A percentile compares a stretch with the other conserved stretches of the same genome.
Conservation (phyloP, 2,888 invertebrate genomes). For the Rotaria sp. region DNA sequence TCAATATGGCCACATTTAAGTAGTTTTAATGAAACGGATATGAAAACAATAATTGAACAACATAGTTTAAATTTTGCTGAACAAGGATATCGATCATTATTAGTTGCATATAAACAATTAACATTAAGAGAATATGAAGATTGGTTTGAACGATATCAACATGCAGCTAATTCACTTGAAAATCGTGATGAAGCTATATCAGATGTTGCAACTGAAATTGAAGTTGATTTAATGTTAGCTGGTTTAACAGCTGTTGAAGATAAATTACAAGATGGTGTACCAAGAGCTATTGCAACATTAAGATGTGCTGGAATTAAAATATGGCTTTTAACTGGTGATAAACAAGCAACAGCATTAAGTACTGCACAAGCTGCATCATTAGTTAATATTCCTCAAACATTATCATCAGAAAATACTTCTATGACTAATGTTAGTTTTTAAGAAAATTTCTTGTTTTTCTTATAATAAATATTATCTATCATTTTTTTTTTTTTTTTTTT, state of each 20-base stretch:
- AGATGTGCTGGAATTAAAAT: constrained; percentile 90
- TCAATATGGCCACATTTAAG: background rate
- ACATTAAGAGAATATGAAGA: background rate
- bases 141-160: background rate
- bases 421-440: background rate
- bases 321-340: constrained; percentile 98
- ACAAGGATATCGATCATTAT: background rate
- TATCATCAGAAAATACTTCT: background rate
- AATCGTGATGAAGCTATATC: constrained; percentile 81
- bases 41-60: background rate
- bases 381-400: background rate
- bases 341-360: constrained; percentile 53
- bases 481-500: no score
- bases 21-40: background rate
- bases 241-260: constrained; percentile 98
- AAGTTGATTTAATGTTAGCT: constrained; percentile 75
- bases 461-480: no score
- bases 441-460: no score
- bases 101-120: background rate
- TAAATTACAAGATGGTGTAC: constrained; percentile 93
- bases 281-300: constrained; percentile 84
- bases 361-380: background rate
- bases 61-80: background rate
- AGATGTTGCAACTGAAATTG: constrained; percentile 91
- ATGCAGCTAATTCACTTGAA: constrained; percentile 59